Base-by-base conservation (phyloP, 2,888 invertebrate species). In the Eupsilia transversa region DNA sequence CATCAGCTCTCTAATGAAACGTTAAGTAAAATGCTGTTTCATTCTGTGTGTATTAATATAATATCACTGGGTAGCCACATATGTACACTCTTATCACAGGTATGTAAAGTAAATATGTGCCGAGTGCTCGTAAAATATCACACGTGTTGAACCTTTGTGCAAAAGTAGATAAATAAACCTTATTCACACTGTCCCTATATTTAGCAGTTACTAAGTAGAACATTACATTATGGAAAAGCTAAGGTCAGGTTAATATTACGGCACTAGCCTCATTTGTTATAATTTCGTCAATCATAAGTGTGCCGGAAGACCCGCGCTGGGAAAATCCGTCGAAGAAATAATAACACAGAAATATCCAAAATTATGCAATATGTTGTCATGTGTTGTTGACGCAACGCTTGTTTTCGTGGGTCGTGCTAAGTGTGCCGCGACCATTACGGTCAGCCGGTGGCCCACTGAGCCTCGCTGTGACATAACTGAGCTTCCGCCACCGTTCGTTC, bases 401-500 rank as follows among this genome's bases (percentile, higher is more conserved):
- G 94, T 95, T 95, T 95, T 95, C 94, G 94, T 94, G 93, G 94
- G 93, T 94, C 94, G 94, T 91, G 92, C 93, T 94, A 96, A 96
- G 95, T 96, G 92, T 96, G 96, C 92, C 96, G 94, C 90, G 86
- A 90, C 90, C 93, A 95, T 95, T 93, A 92, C 95, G 95, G 95
- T 95, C 95, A 94, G 92, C 91, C 91, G 93, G 93, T 96, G 96
- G 93, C 95, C 95, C 94, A 95, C 91, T 94, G 92, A 89, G 91
- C 88, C 86, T 77, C 82, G 75, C 91, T 82, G 87, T 96, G 95
- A 96, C 94, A 95, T 96, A 96, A 96, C 93, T 70, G 88, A 91
- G 94, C 95, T 95, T 95, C 95, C 96, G 95, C 94, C 92, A 93
- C 89, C 91, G 89, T 89, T 87, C 83, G 89, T 88, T 88, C 83